Conservation (phyloP, 2,888 invertebrate species). For the Nomada hirtipes region DNA sequence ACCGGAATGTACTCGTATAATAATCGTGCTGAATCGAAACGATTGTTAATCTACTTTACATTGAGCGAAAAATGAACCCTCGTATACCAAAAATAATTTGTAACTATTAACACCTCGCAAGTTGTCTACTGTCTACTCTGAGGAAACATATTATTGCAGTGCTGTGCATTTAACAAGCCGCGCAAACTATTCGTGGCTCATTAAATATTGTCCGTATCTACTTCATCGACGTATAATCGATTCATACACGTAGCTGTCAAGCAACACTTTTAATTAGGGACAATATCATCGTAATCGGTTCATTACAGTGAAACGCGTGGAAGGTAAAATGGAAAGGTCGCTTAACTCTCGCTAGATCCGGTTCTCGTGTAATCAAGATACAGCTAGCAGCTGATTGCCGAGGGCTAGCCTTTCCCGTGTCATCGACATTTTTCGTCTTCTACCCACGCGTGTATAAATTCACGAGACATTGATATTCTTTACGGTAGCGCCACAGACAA, state of each 20-base stretch:
- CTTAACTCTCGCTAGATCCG: conserved; percentile 37
- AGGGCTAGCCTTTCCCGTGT: conserved; percentile 28
- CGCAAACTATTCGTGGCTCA: background rate
- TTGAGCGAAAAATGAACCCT: too few relatives aligned
- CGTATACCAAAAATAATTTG: too few relatives aligned
- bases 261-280: conserved; percentile 30
- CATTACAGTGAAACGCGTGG: conserved; percentile 13
- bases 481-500: too few relatives aligned
- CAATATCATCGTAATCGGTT: conserved; percentile 7
- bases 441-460: conserved; percentile 11
- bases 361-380: conserved; percentile 42
- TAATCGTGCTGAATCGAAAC: too few relatives aligned
- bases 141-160: background rate
- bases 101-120: too few relatives aligned
- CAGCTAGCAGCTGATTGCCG: conserved; percentile 30
- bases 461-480: too few relatives aligned
- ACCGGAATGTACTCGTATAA: too few relatives aligned
- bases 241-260: background rate
- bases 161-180: conserved; percentile 13
- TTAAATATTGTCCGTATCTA: too few relatives aligned
- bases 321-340: conserved; percentile 12
- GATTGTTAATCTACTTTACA: too few relatives aligned
- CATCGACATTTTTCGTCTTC: conserved; percentile 25
- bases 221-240: conserved; percentile 12
- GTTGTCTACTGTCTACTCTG: too few relatives aligned